Conservation (phyloP, 1,140 invertebrate genomes). For the Heliconius nattereri region DNA sequence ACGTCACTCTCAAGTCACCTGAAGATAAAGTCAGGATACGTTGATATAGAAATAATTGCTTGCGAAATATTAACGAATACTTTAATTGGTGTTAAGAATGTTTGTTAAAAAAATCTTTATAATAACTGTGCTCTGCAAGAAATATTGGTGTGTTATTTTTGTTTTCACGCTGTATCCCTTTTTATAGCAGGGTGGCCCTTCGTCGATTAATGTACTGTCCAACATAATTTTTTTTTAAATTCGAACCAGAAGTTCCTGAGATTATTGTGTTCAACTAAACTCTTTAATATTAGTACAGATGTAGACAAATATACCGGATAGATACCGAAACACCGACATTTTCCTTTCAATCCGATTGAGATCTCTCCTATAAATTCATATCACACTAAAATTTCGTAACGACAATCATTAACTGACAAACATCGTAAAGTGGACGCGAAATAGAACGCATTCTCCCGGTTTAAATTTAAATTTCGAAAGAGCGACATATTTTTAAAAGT, state of each 20-base stretch:
- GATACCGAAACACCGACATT: background rate
- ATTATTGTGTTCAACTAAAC: no score
- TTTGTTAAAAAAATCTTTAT: background rate
- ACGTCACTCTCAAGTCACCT: constrained; percentile 39
- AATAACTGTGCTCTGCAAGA: background rate
- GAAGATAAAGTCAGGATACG: constrained; percentile 36
- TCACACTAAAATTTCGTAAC: constrained; percentile 66
- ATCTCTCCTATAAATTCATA: constrained; percentile 59
- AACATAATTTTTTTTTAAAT: no score
- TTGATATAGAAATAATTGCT: constrained; percentile 29
- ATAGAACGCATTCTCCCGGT: constrained; percentile 73
- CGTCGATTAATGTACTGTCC: background rate
- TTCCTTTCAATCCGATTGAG: constrained; percentile 24
- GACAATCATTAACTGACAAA: constrained; percentile 75
- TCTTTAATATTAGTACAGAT: background rate
- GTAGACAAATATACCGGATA: background rate
- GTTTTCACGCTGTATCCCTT: background rate
- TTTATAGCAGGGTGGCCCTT: background rate
- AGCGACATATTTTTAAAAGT: constrained; percentile 77
- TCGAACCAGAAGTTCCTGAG: no score
- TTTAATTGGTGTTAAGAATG: constrained; percentile 21
- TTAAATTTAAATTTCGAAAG: constrained; percentile 75
- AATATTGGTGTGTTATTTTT: background rate
- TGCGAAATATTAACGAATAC: constrained; percentile 12
- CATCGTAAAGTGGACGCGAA: constrained; percentile 73